Percentiles rank a stretch among this genome's conserved stretches.
These are phyloP conservation scores for Erebia palarica DNA, from an alignment of 2,888 invertebrate species.

Conservation along the genomic window DNA sequence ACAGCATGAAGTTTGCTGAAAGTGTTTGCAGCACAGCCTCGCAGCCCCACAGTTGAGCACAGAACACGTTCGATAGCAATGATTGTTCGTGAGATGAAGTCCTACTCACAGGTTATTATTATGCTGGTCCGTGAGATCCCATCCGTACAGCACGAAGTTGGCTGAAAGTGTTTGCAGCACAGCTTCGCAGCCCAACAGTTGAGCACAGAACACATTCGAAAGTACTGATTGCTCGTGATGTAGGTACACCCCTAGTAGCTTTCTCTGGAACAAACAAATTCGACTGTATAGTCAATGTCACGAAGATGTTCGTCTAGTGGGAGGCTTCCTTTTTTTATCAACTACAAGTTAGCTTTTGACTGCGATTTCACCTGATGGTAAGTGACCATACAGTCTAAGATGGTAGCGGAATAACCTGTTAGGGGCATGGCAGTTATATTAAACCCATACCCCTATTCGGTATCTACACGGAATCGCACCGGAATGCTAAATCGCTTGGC, in stretches of 20 bases:
- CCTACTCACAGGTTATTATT: constrained; percentile 89
- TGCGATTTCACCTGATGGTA: too few species aligned
- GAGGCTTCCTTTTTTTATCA: too few species aligned
- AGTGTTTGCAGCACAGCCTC: constrained; percentile 95
- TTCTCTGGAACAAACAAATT: constrained; percentile 84
- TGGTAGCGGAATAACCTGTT: too few species aligned
- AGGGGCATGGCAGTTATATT: too few species aligned
- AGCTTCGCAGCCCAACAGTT: constrained; percentile 94
- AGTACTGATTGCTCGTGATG: constrained; percentile 98
- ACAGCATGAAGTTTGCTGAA: constrained; percentile 94
- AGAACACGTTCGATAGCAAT: constrained; percentile 97
- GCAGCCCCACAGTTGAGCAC: constrained; percentile 95
- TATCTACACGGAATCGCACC: too few species aligned
- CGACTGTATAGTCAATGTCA: background rate
- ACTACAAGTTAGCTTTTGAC: too few species aligned
- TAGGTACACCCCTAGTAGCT: constrained; percentile 96
- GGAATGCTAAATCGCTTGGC: too few species aligned
- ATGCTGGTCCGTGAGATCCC: constrained; percentile 96
- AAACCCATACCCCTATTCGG: too few species aligned
- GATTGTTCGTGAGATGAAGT: constrained; percentile 89
- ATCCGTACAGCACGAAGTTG: constrained; percentile 97
- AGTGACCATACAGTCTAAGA: too few species aligned
- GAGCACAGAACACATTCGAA: constrained; percentile 98
- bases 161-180: constrained; percentile 93
- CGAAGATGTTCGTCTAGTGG: too few species aligned